Evolutionary conservation across 2,797 vertebrate species (phyloP), one percentile per base, ranked within the genome.

Genomic region (Antennarius maculatus): DNA sequence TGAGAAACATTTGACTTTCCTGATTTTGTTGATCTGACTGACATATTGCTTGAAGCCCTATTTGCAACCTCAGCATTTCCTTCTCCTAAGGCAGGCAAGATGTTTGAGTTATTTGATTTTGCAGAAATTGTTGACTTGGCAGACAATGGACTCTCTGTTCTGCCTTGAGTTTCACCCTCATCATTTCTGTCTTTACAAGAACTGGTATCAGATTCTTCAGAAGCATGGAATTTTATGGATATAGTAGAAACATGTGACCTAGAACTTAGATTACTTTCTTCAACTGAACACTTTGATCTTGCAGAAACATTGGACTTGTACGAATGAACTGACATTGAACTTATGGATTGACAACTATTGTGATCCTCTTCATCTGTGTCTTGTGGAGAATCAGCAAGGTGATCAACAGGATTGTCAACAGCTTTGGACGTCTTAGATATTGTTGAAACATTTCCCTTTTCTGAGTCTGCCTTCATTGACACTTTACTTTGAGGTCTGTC

Each of bases 21-120:
- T 31, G 88, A 89, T 63, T 63, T 83, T 28, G 37, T 54, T 27
- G 88, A 88, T 71, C 67, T 87, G 9, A 68, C 14, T 52, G 88
- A 89, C 10, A 66, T 61, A 7, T 6, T 66, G 60, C 85, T 88
- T 52, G 43, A 27, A 28, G 84, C 7, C 77, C 84, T 85, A 54
- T 82, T 60, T 0, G 34, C 8, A 3, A 46, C 13, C 56, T 80
- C 77, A n/a, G n/a, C 9, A 29, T 43, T 62, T 65, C 55, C 54
- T 14, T 62, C 45, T 13, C 6, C 54, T 48, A 59, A 7, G 17
- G 48, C 41, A 54, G 42, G 5, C 3, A 53, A 62, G 6, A 63
- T 49, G 57, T 70, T 76, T 34, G 79, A 80, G n/a, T 53, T 68
- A 1, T 31, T 70, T 6, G 73, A 82, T 61, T 74, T 77, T 16